Conservation (phyloP, 1,140 invertebrate species). For the Nautilus pompilius region DNA sequence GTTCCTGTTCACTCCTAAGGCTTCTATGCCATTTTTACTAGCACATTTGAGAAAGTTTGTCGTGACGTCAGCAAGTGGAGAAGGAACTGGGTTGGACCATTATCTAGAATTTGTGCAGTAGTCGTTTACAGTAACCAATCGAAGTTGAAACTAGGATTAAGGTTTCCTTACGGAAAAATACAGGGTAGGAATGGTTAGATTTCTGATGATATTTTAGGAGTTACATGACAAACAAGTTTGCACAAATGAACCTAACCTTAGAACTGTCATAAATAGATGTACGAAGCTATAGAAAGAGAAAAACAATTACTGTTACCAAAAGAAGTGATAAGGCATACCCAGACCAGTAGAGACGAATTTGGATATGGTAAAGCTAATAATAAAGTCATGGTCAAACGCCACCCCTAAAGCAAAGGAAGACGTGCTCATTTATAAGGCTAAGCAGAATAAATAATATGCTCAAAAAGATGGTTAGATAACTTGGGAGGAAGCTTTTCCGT, state of each 20-base stretch:
- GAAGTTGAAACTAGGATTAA: neutral
- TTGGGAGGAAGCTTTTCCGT: neutral
- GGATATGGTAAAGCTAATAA: neutral
- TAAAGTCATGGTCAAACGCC: no score
- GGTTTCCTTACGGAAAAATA: neutral
- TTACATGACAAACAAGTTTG: neutral
- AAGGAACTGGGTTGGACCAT: neutral
- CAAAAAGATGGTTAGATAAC: neutral
- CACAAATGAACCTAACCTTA: neutral
- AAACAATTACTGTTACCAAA: neutral
- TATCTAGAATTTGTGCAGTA: neutral
- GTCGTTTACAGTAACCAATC: neutral
- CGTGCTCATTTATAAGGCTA: neutral
- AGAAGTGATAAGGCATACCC: neutral
- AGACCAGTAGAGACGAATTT: neutral
- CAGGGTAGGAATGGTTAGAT: neutral
- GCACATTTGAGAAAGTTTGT: neutral
- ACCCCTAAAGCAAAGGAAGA: neutral
- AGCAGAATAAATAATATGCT: neutral
- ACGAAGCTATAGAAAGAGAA: neutral
- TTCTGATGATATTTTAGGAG: neutral
- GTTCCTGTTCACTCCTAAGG: neutral
- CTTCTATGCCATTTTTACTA: neutral
- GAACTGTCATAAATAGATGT: neutral
- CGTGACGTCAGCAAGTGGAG: neutral